Evolutionary conservation across 1,140 invertebrate genomes (phyloP).

Genomic region (Pinna nobilis): DNA sequence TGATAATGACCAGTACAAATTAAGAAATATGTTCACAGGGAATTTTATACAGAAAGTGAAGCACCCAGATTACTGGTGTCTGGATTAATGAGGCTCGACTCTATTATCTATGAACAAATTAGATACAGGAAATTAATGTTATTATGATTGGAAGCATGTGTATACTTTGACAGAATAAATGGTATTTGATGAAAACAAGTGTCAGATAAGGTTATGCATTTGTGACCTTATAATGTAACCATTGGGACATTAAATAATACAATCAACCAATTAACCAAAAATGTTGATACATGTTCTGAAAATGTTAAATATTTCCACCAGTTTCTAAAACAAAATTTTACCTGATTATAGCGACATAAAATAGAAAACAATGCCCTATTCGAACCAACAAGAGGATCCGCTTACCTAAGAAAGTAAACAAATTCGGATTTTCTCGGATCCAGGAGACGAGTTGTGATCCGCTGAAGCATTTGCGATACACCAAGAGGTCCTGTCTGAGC

Average conservation of each 20-base stretch:
- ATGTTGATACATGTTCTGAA: neutral
- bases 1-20: too few relatives aligned
- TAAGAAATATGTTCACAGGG: too few relatives aligned
- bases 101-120: too few relatives aligned
- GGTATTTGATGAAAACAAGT: too few relatives aligned
- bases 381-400: neutral
- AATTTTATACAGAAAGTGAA: too few relatives aligned
- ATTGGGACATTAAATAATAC: neutral
- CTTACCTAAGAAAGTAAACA: slow-evolving; percentile 46
- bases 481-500: slow-evolving; percentile 59
- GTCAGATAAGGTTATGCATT: too few relatives aligned
- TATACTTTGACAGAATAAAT: too few relatives aligned
- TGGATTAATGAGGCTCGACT: too few relatives aligned
- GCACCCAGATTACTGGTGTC: too few relatives aligned
- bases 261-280: neutral
- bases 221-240: neutral
- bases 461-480: slow-evolving; percentile 64
- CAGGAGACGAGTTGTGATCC: slow-evolving; percentile 61
- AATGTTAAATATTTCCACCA: neutral
- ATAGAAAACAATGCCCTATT: neutral
- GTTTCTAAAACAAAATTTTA: neutral
- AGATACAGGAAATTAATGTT: too few relatives aligned
- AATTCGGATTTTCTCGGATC: slow-evolving; percentile 55
- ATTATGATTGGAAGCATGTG: too few relatives aligned
- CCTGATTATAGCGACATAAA: neutral